Conservation (phyloP, 2,797 vertebrate species). For the Sebastiscus albofasciatus region DNA sequence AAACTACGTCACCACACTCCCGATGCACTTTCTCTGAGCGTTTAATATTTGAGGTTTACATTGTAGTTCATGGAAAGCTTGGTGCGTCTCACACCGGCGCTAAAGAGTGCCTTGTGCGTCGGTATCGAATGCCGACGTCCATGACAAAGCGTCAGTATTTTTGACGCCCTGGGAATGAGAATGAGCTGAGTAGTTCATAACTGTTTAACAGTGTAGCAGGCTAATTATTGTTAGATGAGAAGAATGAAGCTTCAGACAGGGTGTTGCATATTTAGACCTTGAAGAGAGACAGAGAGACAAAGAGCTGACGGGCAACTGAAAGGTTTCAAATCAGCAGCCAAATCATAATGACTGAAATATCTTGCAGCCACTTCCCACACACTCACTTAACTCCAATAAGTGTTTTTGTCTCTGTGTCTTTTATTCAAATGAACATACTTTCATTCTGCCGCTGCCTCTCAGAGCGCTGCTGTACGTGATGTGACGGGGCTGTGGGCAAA, state of each 20-base stretch:
- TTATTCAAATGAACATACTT: constrained; percentile 13
- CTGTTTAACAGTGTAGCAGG: background rate
- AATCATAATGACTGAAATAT: constrained; percentile 11
- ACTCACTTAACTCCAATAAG: background rate
- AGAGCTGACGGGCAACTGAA: background rate
- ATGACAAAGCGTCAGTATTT: too few relatives aligned
- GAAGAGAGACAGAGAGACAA: background rate
- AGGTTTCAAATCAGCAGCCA: constrained; percentile 9
- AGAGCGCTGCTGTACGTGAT: constrained; percentile 4
- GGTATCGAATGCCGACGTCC: too few relatives aligned
- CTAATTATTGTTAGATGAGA: background rate
- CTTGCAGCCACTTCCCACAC: background rate
- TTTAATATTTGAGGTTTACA: too few relatives aligned
- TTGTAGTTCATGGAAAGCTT: too few relatives aligned
- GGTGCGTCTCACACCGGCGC: too few relatives aligned
- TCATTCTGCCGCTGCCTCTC: background rate
- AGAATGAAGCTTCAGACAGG: background rate
- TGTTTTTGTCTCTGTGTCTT: background rate
- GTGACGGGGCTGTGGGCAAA: constrained; percentile 45
- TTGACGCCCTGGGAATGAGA: too few relatives aligned
- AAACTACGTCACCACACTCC: too few relatives aligned
- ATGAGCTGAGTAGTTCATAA: too few relatives aligned
- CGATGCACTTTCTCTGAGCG: too few relatives aligned
- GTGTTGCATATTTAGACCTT: background rate
- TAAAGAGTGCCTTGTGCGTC: too few relatives aligned